Conservation (phyloP, 2,797 vertebrate species). For the Tamandua tetradactyla region DNA sequence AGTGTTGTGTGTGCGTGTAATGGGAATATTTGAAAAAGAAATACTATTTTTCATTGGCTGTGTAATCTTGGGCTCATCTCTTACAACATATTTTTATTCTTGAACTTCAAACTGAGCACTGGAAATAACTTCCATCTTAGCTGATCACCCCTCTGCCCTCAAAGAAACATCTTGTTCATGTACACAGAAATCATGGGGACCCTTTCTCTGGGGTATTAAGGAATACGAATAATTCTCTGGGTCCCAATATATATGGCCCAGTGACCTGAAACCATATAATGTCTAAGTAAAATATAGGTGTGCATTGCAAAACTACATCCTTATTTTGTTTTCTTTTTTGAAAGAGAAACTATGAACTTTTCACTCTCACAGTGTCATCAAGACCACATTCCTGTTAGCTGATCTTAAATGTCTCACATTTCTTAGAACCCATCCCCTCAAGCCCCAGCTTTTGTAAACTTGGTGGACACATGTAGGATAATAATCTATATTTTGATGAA, state of each 20-base stretch:
- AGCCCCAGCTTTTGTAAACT: background rate
- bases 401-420: constrained; percentile 26
- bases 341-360: constrained; percentile 20
- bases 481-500: constrained; percentile 42
- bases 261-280: background rate
- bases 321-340: constrained; percentile 46
- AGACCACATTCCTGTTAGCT: constrained; percentile 24
- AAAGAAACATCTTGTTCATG: background rate
- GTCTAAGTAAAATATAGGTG: constrained; percentile 34
- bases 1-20: background rate
- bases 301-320: constrained; percentile 41
- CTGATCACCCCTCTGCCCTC: background rate
- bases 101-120: constrained; percentile 29
- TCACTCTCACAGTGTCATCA: background rate
- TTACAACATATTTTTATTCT: background rate
- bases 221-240: background rate
- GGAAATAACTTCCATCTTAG: no score
- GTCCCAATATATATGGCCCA: background rate
- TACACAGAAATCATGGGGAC: background rate
- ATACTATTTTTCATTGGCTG: no score
- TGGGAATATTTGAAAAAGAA: constrained; percentile 11
- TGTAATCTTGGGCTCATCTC: no score
- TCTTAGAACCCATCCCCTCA: background rate
- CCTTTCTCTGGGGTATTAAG: background rate
- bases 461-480: background rate